Evolutionary conservation across 2,797 vertebrate species (phyloP).

Genomic region (Gouania willdenowi): DNA sequence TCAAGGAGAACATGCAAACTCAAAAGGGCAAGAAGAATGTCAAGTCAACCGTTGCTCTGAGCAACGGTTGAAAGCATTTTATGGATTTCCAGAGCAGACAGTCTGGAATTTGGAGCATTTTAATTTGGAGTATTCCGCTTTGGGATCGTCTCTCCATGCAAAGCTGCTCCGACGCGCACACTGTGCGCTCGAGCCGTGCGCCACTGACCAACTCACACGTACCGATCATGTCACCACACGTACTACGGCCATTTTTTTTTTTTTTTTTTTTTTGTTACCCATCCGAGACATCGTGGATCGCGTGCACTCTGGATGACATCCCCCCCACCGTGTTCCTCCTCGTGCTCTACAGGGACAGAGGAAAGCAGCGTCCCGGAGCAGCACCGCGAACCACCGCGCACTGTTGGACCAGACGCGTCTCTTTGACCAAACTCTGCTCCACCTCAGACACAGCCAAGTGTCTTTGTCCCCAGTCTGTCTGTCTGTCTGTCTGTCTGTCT

Average conservation of each 20-base stretch:
- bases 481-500: conserved; percentile 5
- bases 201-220: conserved; percentile 12
- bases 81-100: too few relatives aligned
- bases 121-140: too few relatives aligned
- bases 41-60: too few relatives aligned
- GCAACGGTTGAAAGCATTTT: too few relatives aligned
- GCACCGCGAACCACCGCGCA: background rate
- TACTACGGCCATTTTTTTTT: conserved; percentile 80
- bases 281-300: conserved; percentile 51
- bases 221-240: conserved; percentile 46
- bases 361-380: conserved; percentile 4
- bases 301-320: conserved; percentile 23
- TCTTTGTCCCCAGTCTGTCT: conserved; percentile 35
- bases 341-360: background rate
- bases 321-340: conserved; percentile 11
- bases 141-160: conserved; percentile 6
- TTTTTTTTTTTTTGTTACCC: conserved; percentile 62
- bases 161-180: conserved; percentile 11
- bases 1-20: too few relatives aligned
- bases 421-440: conserved; percentile 54
- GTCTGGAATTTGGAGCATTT: too few relatives aligned
- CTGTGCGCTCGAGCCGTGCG: conserved; percentile 7
- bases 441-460: conserved; percentile 41
- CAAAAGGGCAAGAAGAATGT: too few relatives aligned
- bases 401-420: conserved; percentile 7